These are phyloP conservation scores for Parnassius orleans DNA, from an alignment of 2,888 invertebrate genomes.

Conservation along the genomic window DNA sequence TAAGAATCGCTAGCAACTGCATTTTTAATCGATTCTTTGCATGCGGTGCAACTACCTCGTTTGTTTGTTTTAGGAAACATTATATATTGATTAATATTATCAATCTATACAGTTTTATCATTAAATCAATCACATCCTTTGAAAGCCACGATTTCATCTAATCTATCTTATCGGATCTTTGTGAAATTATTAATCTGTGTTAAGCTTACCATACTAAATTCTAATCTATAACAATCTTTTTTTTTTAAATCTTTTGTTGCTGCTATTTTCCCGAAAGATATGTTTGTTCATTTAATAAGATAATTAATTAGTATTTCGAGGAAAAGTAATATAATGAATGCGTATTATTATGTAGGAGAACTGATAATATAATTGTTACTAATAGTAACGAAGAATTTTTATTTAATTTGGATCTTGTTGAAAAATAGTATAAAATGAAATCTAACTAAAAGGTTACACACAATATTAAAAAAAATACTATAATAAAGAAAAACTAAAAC, in stretches of 20 bases:
- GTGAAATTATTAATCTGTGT: not conserved
- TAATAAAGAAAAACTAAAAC: no score
- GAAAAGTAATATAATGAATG: no score
- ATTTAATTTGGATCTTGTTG: no score
- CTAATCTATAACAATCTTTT: not conserved
- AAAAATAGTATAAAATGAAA: no score
- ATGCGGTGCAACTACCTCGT: not conserved
- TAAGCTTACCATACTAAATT: slow-evolving; percentile 2
- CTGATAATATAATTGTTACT: no score
- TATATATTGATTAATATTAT: slow-evolving; percentile 19
- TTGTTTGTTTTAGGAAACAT: slow-evolving; percentile 1
- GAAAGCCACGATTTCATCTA: slow-evolving; percentile 9
- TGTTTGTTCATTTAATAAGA: no score
- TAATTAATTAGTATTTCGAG: no score
- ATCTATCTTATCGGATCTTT: slow-evolving; percentile 9
- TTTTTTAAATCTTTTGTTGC: not conserved
- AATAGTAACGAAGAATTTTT: no score
- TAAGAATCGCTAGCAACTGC: slow-evolving; percentile 24
- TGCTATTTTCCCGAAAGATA: slow-evolving; percentile 3
- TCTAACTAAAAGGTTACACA: no score
- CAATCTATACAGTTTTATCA: slow-evolving; percentile 14
- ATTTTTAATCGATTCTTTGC: slow-evolving; percentile 19
- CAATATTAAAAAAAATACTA: no score
- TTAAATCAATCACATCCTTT: slow-evolving; percentile 14
- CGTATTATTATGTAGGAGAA: no score